Evolutionary conservation across 2,888 invertebrate species (phyloP), one percentile per base, ranked within the genome.

Genomic region (Falcaria lacertinaria): DNA sequence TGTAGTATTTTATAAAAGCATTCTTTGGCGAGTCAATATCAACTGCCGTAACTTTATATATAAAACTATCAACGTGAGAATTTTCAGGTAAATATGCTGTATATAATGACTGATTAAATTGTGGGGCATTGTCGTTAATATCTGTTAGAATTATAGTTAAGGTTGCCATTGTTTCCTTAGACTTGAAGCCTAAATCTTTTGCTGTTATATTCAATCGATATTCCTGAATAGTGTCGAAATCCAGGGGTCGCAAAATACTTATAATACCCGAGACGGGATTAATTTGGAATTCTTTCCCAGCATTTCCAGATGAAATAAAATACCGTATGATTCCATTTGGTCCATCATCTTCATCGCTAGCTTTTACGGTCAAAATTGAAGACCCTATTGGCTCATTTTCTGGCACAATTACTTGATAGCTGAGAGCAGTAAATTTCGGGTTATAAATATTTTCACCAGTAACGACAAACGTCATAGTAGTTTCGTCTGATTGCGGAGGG

Each of bases 101-200:
- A 69, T 95, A 97, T 40, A 90, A 81, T 0, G 92, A 90, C 70
- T 94, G 94, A 74, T 95, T 94, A 69, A 98, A 98, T 11, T 90
- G 86, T 0, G 98, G 98, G 7, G 96, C 93, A 75, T 98, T 98
- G 68, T 98, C 97, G 69, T 97, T 98, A 32, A 98, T 95, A 71
- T 98, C 98, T 0, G 96, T 96, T 1, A 98, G 90, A 41, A 94
- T 95, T 0, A 98, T 94, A 0, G 95, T 96, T 5, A 98, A 85
- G 59, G 94, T 94, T 0, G 96, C 96, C 4, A 94, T 93, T 0
- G 96, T 92, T 64, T 92, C 92, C 57, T 92, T 92, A 0, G 95
- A 91, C 55, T 95, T 93, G 69, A 96, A 97, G 2, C 95, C 98
- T 39, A 96, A 85, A 84, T 98, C 98, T 50, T 91, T 91, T 0